Evolutionary conservation across 2,888 invertebrate species (phyloP).

Genomic region (Chorisops tibialis): DNA sequence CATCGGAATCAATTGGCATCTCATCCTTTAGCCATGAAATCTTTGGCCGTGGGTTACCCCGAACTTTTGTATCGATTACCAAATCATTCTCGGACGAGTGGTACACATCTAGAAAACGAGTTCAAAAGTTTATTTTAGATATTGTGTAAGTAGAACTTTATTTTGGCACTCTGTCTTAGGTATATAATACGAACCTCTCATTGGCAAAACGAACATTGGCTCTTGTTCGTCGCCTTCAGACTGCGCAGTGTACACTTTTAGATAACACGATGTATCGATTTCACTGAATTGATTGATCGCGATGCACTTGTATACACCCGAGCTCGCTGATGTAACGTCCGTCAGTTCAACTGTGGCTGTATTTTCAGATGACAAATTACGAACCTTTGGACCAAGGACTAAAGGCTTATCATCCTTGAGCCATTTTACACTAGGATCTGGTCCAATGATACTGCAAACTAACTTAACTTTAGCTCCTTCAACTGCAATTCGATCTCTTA

Average conservation of each 20-base stretch:
- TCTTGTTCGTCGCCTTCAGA: slow-evolving; percentile 48
- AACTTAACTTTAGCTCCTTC: slow-evolving; percentile 73
- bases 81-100: slow-evolving; percentile 70
- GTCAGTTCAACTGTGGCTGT: slow-evolving; percentile 71
- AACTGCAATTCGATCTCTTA: slow-evolving; percentile 74
- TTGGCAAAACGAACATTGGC: slow-evolving; percentile 55
- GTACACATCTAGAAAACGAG: slow-evolving; percentile 59
- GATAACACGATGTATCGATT: slow-evolving; percentile 66
- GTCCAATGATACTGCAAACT: slow-evolving; percentile 72
- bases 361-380: slow-evolving; percentile 63
- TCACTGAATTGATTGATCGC: slow-evolving; percentile 73
- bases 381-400: slow-evolving; percentile 57
- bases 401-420: slow-evolving; percentile 67
- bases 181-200: slow-evolving; percentile 58
- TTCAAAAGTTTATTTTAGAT: slow-evolving; percentile 9
- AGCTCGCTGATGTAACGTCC: slow-evolving; percentile 64
- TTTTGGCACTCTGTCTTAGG: background rate
- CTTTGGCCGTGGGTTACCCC: slow-evolving; percentile 69
- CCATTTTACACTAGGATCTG: slow-evolving; percentile 71
- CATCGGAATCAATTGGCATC: slow-evolving; percentile 56
- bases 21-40: slow-evolving; percentile 75
- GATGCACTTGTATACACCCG: slow-evolving; percentile 78
- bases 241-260: slow-evolving; percentile 53
- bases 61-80: slow-evolving; percentile 73
- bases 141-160: background rate